A percentile compares a stretch with the other conserved stretches of the same genome.
These are phyloP conservation scores for Mesocricetus auratus DNA, from an alignment of 2,113 vertebrate species.

Conservation along the genomic window DNA sequence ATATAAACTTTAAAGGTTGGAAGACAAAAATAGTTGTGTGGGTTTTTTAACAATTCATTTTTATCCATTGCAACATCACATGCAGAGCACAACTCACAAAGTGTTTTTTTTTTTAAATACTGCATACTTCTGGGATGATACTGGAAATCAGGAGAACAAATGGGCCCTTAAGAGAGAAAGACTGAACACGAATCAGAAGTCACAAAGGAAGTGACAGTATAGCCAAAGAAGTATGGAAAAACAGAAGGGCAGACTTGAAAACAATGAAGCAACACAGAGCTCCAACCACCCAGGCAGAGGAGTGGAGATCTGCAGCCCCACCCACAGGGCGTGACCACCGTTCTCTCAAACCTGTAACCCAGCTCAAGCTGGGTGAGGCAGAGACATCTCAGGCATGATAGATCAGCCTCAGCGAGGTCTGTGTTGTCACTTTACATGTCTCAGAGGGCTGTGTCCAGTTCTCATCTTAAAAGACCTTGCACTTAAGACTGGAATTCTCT, in stretches of 20 bases:
- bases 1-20: background rate
- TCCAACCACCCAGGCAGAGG: background rate
- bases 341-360: background rate
- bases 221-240: background rate
- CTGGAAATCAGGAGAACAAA: background rate
- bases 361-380: background rate
- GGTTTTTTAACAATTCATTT: background rate
- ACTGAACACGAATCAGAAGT: background rate
- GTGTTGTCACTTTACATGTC: background rate
- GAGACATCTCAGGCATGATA: too few species aligned
- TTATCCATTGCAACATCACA: background rate
- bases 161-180: background rate
- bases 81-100: background rate
- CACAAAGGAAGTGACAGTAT: background rate
- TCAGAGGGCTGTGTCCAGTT: background rate
- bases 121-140: too few species aligned
- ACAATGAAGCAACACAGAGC: background rate
- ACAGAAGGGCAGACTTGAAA: background rate
- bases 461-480: background rate
- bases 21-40: background rate
- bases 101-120: background rate
- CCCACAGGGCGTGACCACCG: background rate
- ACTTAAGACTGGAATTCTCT: background rate
- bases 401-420: background rate
- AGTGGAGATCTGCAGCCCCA: background rate